Evolutionary conservation across 1,140 invertebrate species (phyloP), one percentile per base, ranked within the genome.

Genomic region (Bombus pyrosoma): DNA sequence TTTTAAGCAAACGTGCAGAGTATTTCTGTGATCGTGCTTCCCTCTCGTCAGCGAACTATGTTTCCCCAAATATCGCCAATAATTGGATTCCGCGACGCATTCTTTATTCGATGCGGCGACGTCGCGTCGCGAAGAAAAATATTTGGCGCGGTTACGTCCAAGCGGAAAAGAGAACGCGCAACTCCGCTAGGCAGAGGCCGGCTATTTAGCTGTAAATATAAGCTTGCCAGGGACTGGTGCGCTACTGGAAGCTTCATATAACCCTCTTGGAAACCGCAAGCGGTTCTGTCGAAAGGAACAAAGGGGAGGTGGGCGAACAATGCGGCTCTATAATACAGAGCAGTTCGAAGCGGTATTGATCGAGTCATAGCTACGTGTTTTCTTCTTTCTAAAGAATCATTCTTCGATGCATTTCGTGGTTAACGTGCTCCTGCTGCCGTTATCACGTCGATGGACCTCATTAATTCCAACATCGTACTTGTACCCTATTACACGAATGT

Each of bases 301-400:
- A 71, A 57, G 47, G 15, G 78, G 15, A 2, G 41, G 25, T 3
- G 43, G 79, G 8, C 8, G 64, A 43, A 53, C 78, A 71, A 71
- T 69, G 28, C 69, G 18, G 69, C 39, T 81, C 53, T 81, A 81
- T 59, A 73, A 81, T 53, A 34, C 34, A 34, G 69, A 73, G 37
- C 28, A 43, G 37, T 72, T 81, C 47, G 68, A 81, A 73, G 53
- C 79, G 37, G 79, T 81, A 81, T 81, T 59, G 79, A 81, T 73
- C 69, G 68, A 62, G 28, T 41, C 59, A 18, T 22, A 32, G 64
- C 25, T 71, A 47, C 75, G 66, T 59, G 47, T 71, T 79, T 71
- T 72, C 76, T 79, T 47, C 59, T 43, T 68, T 41, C 28, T 15
- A 22, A 68, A 66, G 32, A 47, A 47, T 37, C 25, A 34, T 75